Conservation (phyloP, 2,113 vertebrate species). For the Hypanus sabinus region DNA sequence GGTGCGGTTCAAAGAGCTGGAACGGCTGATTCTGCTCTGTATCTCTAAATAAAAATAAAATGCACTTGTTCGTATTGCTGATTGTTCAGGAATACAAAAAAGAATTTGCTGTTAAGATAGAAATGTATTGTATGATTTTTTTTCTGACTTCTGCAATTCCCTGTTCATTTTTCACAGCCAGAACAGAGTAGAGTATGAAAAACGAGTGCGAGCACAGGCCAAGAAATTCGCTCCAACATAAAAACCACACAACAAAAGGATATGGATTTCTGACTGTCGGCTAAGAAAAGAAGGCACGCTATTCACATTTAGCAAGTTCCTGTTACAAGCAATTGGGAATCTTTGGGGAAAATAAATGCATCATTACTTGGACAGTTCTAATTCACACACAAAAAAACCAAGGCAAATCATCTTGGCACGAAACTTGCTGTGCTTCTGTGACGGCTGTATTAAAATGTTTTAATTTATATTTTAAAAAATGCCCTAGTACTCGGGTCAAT, state of each 20-base stretch:
- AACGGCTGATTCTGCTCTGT: too few relatives aligned
- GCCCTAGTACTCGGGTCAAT: slow-evolving; percentile 5
- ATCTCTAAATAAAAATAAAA: neutral
- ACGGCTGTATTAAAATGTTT: slow-evolving; percentile 16
- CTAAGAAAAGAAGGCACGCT: slow-evolving; percentile 32
- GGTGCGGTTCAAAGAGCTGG: too few relatives aligned
- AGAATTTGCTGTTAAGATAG: neutral
- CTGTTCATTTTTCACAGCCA: slow-evolving; percentile 51
- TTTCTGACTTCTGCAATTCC: neutral
- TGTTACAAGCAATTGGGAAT: slow-evolving; percentile 36
- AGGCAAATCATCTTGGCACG: slow-evolving; percentile 31
- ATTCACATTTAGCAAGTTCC: slow-evolving; percentile 36
- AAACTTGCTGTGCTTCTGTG: slow-evolving; percentile 34
- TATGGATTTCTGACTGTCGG: slow-evolving; percentile 37
- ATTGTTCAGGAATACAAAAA: neutral
- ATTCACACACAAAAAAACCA: slow-evolving; percentile 9
- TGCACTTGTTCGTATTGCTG: neutral
- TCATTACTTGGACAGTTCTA: slow-evolving; percentile 30
- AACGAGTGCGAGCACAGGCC: slow-evolving; percentile 63
- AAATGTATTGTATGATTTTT: neutral
- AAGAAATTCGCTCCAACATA: slow-evolving; percentile 67
- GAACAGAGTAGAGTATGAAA: slow-evolving; percentile 70
- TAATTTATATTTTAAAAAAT: neutral
- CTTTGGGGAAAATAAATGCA: slow-evolving; percentile 31
- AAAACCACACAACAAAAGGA: slow-evolving; percentile 38